Base-by-base conservation (phyloP, 2,797 vertebrate genomes). In the Cynopterus sphinx region DNA sequence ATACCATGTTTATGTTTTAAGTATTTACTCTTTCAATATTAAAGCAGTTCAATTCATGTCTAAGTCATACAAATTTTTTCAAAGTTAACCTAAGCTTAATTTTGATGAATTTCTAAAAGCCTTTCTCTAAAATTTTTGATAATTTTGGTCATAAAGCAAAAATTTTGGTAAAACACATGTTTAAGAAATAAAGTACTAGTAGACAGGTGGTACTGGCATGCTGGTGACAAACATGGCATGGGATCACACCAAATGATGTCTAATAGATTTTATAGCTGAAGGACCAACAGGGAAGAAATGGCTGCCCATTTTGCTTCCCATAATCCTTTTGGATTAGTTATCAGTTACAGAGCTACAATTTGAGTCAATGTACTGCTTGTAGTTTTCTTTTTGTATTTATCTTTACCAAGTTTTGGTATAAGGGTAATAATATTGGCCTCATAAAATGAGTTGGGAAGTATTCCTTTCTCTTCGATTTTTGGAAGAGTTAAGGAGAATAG, bases 1-100 rank as follows among this genome's bases (percentile, higher is more conserved):
- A 83, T 28, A 70, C 15, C 33, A 77, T 79, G 65, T 68, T 92
- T 93, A 82, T n/a, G 73, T 91, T 96, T 95, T 83, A 94, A 89
- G 79, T 77, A 68, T 59, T 81, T 21, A 82, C 39, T 57, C 36
- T 85, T 91, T 86, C 53, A 67, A 5, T 53, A 85, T 3, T 36
- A 31, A 82, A 67, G 39, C 15, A 41, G 10, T 81, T 90, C 9
- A 49, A 59, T 55, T 61, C 19, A 63, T 89, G 28, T 33, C 11
- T 70, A 55, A 15, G 41, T 51, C 26, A 88, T 95, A 17, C 3
- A 59, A 71, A 36, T n/a, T 33, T 87, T 88, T 71, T 85, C 13
- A 82, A 90, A 88, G 91, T 81, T 68, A 73, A 77, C 31, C 90
- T 85, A 75, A 68, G 5, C 2, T 95, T 95, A n/a, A 85, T 16